A percentile compares a stretch with the other conserved stretches of the same genome.
Conservation (phyloP, 2,888 invertebrate genomes). For the Heteromurus nitidus region DNA sequence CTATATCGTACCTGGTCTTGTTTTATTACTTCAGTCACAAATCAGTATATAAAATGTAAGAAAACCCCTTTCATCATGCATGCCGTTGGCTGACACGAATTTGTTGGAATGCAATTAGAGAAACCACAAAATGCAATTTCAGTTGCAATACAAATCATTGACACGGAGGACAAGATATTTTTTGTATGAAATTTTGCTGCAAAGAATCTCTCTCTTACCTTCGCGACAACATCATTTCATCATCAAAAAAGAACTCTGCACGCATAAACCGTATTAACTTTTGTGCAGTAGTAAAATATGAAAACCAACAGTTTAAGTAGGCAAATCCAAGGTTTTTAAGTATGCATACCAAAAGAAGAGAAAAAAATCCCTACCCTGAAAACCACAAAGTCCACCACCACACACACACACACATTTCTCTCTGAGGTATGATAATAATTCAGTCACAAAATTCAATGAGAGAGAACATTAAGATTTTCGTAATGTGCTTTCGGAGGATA, state of each 20-base stretch:
- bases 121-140: neutral
- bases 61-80: neutral
- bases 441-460: no score
- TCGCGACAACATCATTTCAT: neutral
- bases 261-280: neutral
- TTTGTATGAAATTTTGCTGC: no score
- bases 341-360: no score
- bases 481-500: no score
- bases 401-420: no score
- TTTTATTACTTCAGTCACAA: no score
- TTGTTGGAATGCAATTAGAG: slow-evolving; percentile 1
- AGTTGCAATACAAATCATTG: neutral
- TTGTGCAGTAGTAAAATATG: slow-evolving; percentile 6
- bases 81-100: slow-evolving; percentile 4
- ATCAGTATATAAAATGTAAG: no score
- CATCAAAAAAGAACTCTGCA: neutral
- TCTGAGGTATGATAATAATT: no score
- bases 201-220: neutral
- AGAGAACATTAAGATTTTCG: no score
- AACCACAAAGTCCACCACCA: slow-evolving; percentile 10
- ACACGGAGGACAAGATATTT: neutral
- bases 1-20: no score
- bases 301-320: slow-evolving; percentile 20
- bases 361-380: neutral
- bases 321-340: slow-evolving; percentile 12